Evolutionary conservation across 2,113 vertebrate genomes (phyloP).

Genomic region (Hypanus sabinus): DNA sequence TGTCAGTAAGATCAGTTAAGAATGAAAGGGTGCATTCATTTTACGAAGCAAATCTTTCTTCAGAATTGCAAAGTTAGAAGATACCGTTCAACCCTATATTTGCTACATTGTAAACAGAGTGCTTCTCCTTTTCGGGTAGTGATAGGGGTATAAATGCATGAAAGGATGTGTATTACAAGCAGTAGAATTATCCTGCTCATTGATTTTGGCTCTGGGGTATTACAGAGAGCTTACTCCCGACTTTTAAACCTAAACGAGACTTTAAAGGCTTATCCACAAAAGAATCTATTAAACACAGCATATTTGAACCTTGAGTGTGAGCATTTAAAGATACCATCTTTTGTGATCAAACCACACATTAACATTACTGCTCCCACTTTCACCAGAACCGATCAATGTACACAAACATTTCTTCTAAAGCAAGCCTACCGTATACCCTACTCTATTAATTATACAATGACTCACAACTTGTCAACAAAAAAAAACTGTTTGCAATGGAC

Average conservation of each 20-base stretch:
- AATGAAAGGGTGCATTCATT: background rate
- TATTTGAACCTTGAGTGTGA: constrained; percentile 38
- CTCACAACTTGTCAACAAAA: background rate
- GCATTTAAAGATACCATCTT: constrained; percentile 36
- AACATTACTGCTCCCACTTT: constrained; percentile 27
- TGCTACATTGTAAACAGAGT: constrained; percentile 19
- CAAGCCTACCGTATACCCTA: background rate
- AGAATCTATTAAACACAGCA: constrained; percentile 67
- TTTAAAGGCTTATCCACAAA: constrained; percentile 74
- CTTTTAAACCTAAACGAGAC: constrained; percentile 87
- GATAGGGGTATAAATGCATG: constrained; percentile 49
- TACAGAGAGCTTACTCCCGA: constrained; percentile 79
- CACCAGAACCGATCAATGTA: background rate
- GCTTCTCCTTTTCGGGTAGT: constrained; percentile 44
- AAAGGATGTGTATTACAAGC: constrained; percentile 63
- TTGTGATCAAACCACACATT: constrained; percentile 29
- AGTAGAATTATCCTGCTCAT: constrained; percentile 85
- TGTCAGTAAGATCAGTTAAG: background rate
- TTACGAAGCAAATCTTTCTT: background rate
- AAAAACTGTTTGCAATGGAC: background rate
- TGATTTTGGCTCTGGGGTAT: constrained; percentile 96
- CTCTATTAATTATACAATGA: background rate
- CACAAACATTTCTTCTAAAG: background rate
- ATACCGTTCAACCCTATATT: background rate
- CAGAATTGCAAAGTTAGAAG: background rate